Base-by-base conservation (phyloP, 2,888 invertebrate species). In the Tyria jacobaeae region DNA sequence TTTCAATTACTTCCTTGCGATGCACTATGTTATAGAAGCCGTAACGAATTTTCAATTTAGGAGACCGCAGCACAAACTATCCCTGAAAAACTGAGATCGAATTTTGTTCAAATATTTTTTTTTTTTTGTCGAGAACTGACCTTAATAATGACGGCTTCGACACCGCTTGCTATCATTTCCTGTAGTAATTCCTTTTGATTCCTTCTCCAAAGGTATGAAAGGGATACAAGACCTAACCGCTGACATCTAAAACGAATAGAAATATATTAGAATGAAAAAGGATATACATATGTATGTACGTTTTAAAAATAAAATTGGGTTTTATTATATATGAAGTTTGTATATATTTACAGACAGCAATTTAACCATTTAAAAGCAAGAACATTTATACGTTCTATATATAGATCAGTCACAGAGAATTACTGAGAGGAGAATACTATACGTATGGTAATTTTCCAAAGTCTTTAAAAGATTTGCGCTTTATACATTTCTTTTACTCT, bases 111-210 rank as follows among this genome's bases (percentile, higher is more conserved):
- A 10, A 12, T 17, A 17, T 7, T 50, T n/a, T n/a, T n/a, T n/a
- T n/a, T n/a, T n/a, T n/a, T 50, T 9, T 31, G 9, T 9, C 3
- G 5, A 4, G 1, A 35, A 44, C 55, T 55, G 3, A 99, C 99
- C 96, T 99, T 99, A 77, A 99, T 98, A 66, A 99, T 95, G 82
- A 99, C 97, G 61, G 99, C 99, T 85, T 99, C 96, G 70, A 99
- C 95, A 79, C 97, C 96, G 87, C 97, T 97, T 77, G 96, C 96
- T 84, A 99, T 98, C 99, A 99, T 99, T 95, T 99, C 99, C 87
- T 97, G 96, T 63, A 99, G 94, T 70, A 99, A 94, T 89, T 98
- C 98, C 83, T 96, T 96, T 94, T 99, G 99, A 90, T 99, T 97
- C 85, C 98, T 95, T 89, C 98, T 96, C 99, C 99, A 99, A 75